Evolutionary conservation across 2,888 invertebrate genomes (phyloP).

Genomic region (Andrena bicolor): DNA sequence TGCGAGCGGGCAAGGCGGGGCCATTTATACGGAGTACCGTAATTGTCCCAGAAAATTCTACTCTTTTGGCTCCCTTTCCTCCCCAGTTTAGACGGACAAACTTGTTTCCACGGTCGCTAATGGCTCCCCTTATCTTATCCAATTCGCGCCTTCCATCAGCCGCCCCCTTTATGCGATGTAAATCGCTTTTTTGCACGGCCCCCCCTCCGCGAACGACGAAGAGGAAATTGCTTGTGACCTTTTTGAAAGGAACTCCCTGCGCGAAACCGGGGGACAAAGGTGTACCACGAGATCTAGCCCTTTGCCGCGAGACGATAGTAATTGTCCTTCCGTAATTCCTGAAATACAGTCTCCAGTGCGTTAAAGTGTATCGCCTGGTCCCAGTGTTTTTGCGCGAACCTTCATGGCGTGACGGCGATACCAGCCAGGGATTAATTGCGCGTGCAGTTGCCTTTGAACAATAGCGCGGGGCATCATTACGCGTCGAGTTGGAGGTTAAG

Average conservation of each 20-base stretch:
- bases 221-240: slow-evolving; percentile 69
- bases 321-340: slow-evolving; percentile 58
- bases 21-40: slow-evolving; percentile 36
- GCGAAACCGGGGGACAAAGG: slow-evolving; percentile 46
- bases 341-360: slow-evolving; percentile 53
- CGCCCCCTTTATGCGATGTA: slow-evolving; percentile 69
- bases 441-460: not conserved
- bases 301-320: slow-evolving; percentile 65
- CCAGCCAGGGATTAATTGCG: slow-evolving; percentile 23
- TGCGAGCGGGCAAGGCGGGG: slow-evolving; percentile 12
- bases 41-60: slow-evolving; percentile 56
- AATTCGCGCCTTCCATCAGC: slow-evolving; percentile 64
- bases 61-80: slow-evolving; percentile 15
- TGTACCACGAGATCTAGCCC: slow-evolving; percentile 46
- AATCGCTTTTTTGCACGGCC: slow-evolving; percentile 66
- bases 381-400: slow-evolving; percentile 48
- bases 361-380: slow-evolving; percentile 50
- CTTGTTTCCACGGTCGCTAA: slow-evolving; percentile 71
- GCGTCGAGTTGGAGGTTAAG: not conserved
- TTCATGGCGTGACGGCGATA: slow-evolving; percentile 2
- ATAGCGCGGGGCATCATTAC: not conserved
- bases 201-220: slow-evolving; percentile 30
- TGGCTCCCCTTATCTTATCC: slow-evolving; percentile 66
- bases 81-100: slow-evolving; percentile 46
- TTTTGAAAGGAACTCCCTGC: slow-evolving; percentile 48